Evolutionary conservation across 2,797 vertebrate species (phyloP), one percentile per base, ranked within the genome.

Genomic region (Dromococcyx pavoninus): DNA sequence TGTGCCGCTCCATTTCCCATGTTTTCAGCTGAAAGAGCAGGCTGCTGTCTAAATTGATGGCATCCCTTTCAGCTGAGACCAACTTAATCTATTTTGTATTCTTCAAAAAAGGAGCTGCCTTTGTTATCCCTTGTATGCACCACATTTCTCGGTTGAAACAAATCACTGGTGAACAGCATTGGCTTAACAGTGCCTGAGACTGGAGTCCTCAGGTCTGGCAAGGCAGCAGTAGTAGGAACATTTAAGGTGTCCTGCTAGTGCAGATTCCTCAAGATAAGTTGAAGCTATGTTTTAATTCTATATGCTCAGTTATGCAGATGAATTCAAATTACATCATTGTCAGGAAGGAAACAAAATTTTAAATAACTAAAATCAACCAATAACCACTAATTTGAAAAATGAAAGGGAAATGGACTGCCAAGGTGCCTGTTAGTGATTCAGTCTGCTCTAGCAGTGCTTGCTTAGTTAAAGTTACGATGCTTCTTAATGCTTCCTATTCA

Each of bases 1-100:
- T 96, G 93, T 97, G 93, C 91, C 90, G 94, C 91, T 94, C 94
- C 89, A 94, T 96, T 96, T 97, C 94, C 89, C 54, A 7, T 90
- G 92, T 96, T 97, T 96, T 94, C 92, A 96, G 91, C 91, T 95
- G 93, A 96, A 97, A 95, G 93, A 93, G 89, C 79, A 94, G 86
- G 80, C 67, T 95, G 76, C 91, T 96, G 92, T 95, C 88, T 94
- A 93, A 97, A 96, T 94, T 89, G 86, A 97, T 89, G 92, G 85
- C 91, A 94, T 85, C 73, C 89, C 88, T 96, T 96, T 92, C 88
- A 97, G 91, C 84, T 91, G 91, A 97, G 93, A 94, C 93, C 85
- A 95, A 79, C 75, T 92, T 86, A 95, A 95, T 94, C 90, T 87
- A 90, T 91, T 96, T 97, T 94, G 77, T 88, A 82, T 87, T 96